Evolutionary conservation across 2,797 vertebrate genomes (phyloP).

Genomic region (Cyprinella venusta): DNA sequence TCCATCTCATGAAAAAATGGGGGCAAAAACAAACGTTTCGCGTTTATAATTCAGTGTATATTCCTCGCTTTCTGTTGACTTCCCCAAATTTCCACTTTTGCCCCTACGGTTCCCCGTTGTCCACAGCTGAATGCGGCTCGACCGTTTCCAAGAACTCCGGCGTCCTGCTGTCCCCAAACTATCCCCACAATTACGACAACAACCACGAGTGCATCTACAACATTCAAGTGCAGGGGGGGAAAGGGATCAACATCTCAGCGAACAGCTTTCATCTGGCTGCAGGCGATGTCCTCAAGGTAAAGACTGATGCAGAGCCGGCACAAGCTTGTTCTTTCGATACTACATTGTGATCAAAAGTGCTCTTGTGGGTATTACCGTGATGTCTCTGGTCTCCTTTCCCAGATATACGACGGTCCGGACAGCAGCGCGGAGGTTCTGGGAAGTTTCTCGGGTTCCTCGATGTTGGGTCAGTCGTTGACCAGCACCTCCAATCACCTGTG

Average conservation of each 20-base stretch:
- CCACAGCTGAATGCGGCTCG: conserved; percentile 92
- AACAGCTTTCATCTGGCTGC: conserved; percentile 91
- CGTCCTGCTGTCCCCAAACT: conserved; percentile 93
- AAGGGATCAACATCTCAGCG: conserved; percentile 95
- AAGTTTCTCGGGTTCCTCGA: conserved; percentile 83
- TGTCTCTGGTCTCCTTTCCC: conserved; percentile 60
- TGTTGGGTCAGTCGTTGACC: conserved; percentile 87
- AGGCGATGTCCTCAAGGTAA: conserved; percentile 95
- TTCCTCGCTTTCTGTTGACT: background rate
- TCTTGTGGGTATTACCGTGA: background rate
- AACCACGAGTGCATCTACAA: conserved; percentile 97
- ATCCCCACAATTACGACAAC: conserved; percentile 94
- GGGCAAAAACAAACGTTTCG: no score
- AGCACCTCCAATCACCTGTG: conserved; percentile 96
- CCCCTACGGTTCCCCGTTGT: conserved; percentile 55
- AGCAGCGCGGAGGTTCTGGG: conserved; percentile 87
- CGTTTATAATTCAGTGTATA: no score
- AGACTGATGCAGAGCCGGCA: conserved; percentile 24
- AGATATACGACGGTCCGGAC: conserved; percentile 96
- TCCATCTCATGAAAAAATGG: no score
- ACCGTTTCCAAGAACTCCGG: conserved; percentile 91
- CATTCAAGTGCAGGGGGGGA: conserved; percentile 95
- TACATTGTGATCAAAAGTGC: background rate
- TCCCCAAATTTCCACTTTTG: background rate
- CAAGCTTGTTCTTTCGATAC: background rate